Evolutionary conservation across 2,888 invertebrate genomes (phyloP), one percentile per base, ranked within the genome.

Genomic region (Rhagophthalmus giganteus): DNA sequence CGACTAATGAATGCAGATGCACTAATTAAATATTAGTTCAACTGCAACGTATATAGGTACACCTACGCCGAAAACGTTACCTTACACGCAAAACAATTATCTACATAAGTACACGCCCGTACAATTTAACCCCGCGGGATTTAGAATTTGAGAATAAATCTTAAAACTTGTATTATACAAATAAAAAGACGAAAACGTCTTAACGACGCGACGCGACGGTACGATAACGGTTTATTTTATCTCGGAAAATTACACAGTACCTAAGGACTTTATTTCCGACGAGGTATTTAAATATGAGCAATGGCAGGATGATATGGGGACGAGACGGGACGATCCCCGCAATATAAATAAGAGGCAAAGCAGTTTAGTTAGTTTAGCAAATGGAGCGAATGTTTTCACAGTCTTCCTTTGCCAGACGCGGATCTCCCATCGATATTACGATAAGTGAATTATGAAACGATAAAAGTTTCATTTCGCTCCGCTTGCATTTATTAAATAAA

Each of bases 301-400:
- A 58, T 60, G 55, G 62, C 45, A 56, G 48, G 54, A 51, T 55
- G 58, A 39, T 54, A 42, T 48, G 37, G 51, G 48, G 57, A 47
- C 38, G 57, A 47, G 48, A 50, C 53, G 58, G 55, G 57, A 59
- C 57, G 61, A 67, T 70, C 69, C 71, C 71, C 65, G 70, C 65
- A 72, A 70, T 70, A 74, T 74, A 74, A 74, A 74, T 74, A 73
- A 66, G 69, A 71, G 72, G 73, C 73, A 74, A 74, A 74, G 73
- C 74, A 74, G 74, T 75, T 75, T 73, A 76, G 76, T 76, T 76
- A 73, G 75, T 76, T 75, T 76, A 76, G 74, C 73, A 76, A 76
- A 76, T 76, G 74, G 76, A 74, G 74, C 75, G 75, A 70, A 71
- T 76, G 75, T 76, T 76, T 75, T 75, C 68, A 68, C 72, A 69